phyloP scores from a whole-genome alignment of 2,888 invertebrate species.

The Acleris holmiana region DNA sequence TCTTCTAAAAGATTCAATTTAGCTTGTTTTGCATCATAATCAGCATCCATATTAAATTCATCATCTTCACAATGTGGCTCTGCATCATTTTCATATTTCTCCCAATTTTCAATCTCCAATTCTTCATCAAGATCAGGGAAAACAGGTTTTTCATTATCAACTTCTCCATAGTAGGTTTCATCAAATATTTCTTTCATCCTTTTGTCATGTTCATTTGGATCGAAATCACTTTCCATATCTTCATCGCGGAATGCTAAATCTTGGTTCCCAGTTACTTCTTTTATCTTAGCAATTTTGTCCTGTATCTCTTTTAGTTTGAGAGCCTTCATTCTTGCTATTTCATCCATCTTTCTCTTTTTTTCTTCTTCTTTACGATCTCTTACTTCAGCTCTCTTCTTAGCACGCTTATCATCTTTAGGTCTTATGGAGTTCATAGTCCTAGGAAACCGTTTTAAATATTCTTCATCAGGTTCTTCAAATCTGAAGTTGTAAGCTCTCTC shows the following conservation, averaged over 20 bases:
- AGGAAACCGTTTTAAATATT: constrained; percentile 96
- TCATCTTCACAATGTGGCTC: constrained; percentile 90
- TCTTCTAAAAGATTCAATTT: constrained; percentile 82
- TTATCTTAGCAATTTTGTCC: constrained; percentile 93
- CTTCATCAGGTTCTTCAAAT: constrained; percentile 97
- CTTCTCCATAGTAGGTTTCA: constrained; percentile 92
- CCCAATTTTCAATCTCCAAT: constrained; percentile 88
- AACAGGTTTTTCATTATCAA: constrained; percentile 90
- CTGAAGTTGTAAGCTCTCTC: constrained; percentile 98
- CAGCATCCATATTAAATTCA: constrained; percentile 92
- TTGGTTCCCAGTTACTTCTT: constrained; percentile 94
- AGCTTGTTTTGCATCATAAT: constrained; percentile 87
- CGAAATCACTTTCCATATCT: constrained; percentile 95
- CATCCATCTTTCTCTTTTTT: constrained; percentile 92
- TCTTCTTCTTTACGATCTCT: constrained; percentile 90
- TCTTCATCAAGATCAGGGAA: constrained; percentile 93
- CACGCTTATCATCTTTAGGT: constrained; percentile 90
- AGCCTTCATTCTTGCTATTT: constrained; percentile 93
- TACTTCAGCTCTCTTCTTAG: constrained; percentile 90
- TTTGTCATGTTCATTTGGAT: constrained; percentile 93
- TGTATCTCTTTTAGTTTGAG: constrained; percentile 95
- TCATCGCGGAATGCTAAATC: constrained; percentile 88
- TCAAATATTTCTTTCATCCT: constrained; percentile 94
- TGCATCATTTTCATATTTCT: constrained; percentile 80
- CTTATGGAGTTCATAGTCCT: constrained; percentile 94